A percentile compares a stretch with the other conserved stretches of the same genome.
Conservation (phyloP, 2,888 invertebrate species). For the Andrena camellia region DNA sequence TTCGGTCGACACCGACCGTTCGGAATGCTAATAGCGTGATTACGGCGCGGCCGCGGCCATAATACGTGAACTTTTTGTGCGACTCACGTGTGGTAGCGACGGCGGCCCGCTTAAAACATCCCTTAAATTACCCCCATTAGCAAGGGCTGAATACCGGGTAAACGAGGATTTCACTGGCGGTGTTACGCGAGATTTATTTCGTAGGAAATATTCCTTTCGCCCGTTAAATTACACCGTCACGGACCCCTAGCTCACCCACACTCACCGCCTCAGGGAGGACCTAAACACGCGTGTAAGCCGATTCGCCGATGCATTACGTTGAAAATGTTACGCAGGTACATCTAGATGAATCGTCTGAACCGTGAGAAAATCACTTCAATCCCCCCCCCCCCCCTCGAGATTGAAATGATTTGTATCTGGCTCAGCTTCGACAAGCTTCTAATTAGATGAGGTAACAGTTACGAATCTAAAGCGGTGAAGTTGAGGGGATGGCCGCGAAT, state of each 20-base stretch:
- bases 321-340: conserved; percentile 19
- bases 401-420: no score
- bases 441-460: background rate
- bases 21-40: conserved; percentile 84
- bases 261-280: conserved; percentile 29
- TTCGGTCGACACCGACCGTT: conserved; percentile 67
- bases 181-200: conserved; percentile 84
- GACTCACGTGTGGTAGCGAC: conserved; percentile 80
- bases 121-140: conserved; percentile 85
- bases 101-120: conserved; percentile 83
- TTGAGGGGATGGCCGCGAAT: background rate
- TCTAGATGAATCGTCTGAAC: no score
- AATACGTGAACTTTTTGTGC: conserved; percentile 83
- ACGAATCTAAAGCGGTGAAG: background rate
- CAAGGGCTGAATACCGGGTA: conserved; percentile 82
- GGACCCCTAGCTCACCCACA: conserved; percentile 19
- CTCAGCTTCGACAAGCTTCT: no score
- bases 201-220: conserved; percentile 82
- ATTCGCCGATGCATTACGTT: conserved; percentile 58
- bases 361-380: background rate
- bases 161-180: conserved; percentile 83
- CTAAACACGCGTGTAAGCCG: conserved; percentile 60
- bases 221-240: conserved; percentile 78
- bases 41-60: conserved; percentile 78
- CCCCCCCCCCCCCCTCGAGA: background rate